These are phyloP conservation scores for Araneus ventricosus DNA, from an alignment of 1,140 invertebrate species.

Conservation along the genomic window DNA sequence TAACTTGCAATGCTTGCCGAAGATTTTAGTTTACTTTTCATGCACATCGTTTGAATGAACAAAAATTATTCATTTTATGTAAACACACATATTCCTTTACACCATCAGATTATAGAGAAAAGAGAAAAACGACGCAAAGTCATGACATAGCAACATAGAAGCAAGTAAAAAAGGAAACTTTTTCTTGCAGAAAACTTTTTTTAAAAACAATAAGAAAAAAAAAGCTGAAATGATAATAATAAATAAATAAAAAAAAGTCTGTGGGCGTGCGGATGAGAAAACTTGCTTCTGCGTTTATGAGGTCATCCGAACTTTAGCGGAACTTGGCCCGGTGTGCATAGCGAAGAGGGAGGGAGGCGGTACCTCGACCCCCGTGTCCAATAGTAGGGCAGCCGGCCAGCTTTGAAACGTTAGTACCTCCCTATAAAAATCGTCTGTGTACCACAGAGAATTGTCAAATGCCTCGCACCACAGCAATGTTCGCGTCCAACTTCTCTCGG, in stretches of 20 bases:
- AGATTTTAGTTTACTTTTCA: not conserved
- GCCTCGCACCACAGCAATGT: conserved; percentile 10
- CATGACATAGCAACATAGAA: not conserved
- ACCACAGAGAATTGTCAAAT: not conserved
- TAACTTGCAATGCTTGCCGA: no score
- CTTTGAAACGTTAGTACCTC: conserved; percentile 1
- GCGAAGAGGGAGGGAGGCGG: conserved; percentile 61
- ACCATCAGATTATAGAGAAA: not conserved
- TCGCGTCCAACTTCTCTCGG: not conserved
- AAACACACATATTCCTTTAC: no score
- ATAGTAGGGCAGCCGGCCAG: conserved; percentile 74
- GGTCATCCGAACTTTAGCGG: conserved; percentile 68
- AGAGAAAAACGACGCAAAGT: not conserved
- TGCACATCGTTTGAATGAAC: not conserved
- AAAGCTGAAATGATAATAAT: not conserved
- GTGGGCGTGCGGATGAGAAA: conserved; percentile 71
- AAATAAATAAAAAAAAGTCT: conserved; percentile 47
- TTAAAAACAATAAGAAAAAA: conserved; percentile 21
- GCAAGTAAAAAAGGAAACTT: not conserved
- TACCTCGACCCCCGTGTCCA: conserved; percentile 71
- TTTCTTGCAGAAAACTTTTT: not conserved
- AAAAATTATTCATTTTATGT: not conserved
- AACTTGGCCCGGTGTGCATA: conserved; percentile 38
- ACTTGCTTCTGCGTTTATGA: conserved; percentile 66
- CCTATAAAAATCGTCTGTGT: conserved; percentile 53